Percentiles rank a stretch among this genome's conserved stretches.
phyloP scores from a whole-genome alignment of 1,140 invertebrate species.

The Orussus abietinus region DNA sequence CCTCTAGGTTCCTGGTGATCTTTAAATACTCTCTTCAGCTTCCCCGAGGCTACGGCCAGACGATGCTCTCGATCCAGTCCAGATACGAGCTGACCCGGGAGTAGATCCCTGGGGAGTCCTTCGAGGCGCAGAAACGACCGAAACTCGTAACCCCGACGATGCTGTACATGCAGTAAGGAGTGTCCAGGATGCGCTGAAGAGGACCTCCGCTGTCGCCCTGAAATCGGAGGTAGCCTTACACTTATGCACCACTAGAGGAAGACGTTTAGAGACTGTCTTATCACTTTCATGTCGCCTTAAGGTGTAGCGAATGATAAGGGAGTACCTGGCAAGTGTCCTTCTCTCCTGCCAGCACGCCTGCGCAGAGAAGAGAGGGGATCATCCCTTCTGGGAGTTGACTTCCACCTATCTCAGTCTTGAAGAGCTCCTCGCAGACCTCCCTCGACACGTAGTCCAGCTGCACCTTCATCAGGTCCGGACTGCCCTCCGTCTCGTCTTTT shows the following conservation, averaged over 20 bases:
- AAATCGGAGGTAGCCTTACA: conserved; percentile 9
- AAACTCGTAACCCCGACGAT: conserved; percentile 53
- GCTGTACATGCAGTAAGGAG: conserved; percentile 45
- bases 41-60: conserved; percentile 48
- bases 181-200: conserved; percentile 38
- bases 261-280: not conserved
- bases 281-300: too few species aligned
- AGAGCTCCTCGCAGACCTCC: conserved; percentile 54
- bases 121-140: conserved; percentile 56
- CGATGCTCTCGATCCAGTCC: conserved; percentile 58
- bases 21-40: too few species aligned
- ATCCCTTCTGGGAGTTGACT: conserved; percentile 55
- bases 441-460: conserved; percentile 58
- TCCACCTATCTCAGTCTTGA: conserved; percentile 35
- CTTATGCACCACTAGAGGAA: not conserved
- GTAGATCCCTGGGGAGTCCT: conserved; percentile 57
- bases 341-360: conserved; percentile 64
- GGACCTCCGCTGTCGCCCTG: conserved; percentile 62
- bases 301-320: too few species aligned
- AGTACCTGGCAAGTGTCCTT: conserved; percentile 74
- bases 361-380: conserved; percentile 63
- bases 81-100: conserved; percentile 58
- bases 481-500: conserved; percentile 44
- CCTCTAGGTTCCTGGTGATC: too few species aligned
- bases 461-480: conserved; percentile 64